These are phyloP conservation scores for Tipula vernalis DNA, from an alignment of 2,888 invertebrate genomes.

Conservation along the genomic window DNA sequence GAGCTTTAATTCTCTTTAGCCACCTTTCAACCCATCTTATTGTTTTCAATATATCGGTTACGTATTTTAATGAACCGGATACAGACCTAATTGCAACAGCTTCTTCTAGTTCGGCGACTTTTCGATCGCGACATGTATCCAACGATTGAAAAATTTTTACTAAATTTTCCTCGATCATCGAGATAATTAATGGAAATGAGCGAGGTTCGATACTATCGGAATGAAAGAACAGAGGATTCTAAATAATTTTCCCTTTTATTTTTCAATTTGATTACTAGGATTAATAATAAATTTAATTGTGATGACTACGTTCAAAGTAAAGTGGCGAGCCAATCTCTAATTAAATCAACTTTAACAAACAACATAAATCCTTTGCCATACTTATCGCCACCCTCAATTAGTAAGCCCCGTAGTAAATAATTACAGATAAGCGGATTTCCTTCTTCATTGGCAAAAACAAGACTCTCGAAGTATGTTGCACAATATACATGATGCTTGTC, in stretches of 20 bases:
- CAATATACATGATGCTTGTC: neutral
- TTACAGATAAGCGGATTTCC: neutral
- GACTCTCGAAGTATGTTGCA: neutral
- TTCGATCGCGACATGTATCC: slow-evolving; percentile 27
- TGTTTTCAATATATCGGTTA: slow-evolving; percentile 26
- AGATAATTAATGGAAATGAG: neutral
- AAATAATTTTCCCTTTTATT: neutral
- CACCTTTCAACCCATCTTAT: slow-evolving; percentile 31
- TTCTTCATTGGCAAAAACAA: neutral
- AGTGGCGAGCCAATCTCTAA: neutral
- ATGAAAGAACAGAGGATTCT: neutral
- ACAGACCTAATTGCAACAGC: slow-evolving; percentile 31
- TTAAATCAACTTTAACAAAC: neutral
- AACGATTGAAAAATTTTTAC: slow-evolving; percentile 32
- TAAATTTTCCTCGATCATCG: slow-evolving; percentile 26
- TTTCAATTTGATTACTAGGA: neutral
- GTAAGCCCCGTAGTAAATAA: neutral
- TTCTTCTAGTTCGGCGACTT: slow-evolving; percentile 27
- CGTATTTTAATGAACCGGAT: slow-evolving; percentile 26
- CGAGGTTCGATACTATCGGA: neutral
- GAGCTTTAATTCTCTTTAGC: slow-evolving; percentile 31
- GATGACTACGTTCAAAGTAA: neutral
- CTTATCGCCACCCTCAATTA: neutral
- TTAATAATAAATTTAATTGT: neutral
- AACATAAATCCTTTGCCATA: neutral